A percentile compares a stretch with the other conserved stretches of the same genome.
These are phyloP conservation scores for Drosophila grimshawi DNA, from an alignment of 1,140 invertebrate genomes.

Conservation along the genomic window DNA sequence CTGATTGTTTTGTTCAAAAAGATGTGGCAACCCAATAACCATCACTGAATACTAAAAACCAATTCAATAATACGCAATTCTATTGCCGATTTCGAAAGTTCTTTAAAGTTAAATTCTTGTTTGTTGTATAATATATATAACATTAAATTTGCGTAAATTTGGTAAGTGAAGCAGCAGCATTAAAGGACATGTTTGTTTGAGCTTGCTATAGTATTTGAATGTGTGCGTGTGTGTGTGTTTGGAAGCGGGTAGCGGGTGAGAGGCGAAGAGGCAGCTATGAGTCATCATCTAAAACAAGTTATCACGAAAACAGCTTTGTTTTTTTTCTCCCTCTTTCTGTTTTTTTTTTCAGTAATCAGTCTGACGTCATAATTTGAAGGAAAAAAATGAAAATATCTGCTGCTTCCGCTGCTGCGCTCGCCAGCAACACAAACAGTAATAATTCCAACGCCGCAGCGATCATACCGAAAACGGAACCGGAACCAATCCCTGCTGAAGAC, in stretches of 20 bases:
- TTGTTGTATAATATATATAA: not conserved
- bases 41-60: constrained; percentile 34
- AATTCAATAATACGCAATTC: constrained; percentile 31
- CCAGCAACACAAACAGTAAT: constrained; percentile 31
- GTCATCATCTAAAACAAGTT: constrained; percentile 69
- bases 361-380: constrained; percentile 57
- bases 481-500: constrained; percentile 53
- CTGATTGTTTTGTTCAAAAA: constrained; percentile 6
- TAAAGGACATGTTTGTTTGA: not conserved
- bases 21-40: constrained; percentile 8
- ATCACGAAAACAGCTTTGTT: constrained; percentile 46
- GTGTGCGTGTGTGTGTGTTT: constrained; percentile 1
- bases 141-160: constrained; percentile 12
- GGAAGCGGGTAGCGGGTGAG: constrained; percentile 41
- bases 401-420: constrained; percentile 60
- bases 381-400: constrained; percentile 67
- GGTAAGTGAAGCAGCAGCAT: constrained; percentile 19
- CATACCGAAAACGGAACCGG: constrained; percentile 69
- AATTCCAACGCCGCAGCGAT: constrained; percentile 43
- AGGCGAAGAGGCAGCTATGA: constrained; percentile 52
- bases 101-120: not conserved
- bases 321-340: constrained; percentile 33
- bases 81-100: constrained; percentile 2
- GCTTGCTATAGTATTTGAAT: not conserved
- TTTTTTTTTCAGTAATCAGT: constrained; percentile 42